phyloP scores from a whole-genome alignment of 2,888 invertebrate species.

The Limnephilus rhombicus region DNA sequence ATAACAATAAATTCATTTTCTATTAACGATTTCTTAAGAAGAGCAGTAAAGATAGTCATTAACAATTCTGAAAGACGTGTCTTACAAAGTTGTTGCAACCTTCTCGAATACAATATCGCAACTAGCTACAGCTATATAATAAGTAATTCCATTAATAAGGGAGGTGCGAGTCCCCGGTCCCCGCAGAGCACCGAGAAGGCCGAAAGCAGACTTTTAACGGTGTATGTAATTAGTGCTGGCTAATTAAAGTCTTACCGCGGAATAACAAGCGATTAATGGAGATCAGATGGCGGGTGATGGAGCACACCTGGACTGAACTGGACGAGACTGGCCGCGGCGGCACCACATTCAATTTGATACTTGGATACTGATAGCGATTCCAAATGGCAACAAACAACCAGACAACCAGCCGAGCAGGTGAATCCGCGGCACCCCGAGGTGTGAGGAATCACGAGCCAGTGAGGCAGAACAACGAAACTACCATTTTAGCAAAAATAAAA shows the following conservation, averaged over 20 bases:
- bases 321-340: neutral
- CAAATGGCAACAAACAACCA: neutral
- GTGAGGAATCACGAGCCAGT: neutral
- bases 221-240: slow-evolving; percentile 17
- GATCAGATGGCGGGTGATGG: slow-evolving; percentile 11
- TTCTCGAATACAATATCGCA: neutral
- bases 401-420: neutral
- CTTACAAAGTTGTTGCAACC: neutral
- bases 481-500: too few relatives aligned
- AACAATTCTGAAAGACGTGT: neutral
- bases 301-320: neutral
- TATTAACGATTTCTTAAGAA: too few relatives aligned
- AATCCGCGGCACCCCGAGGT: neutral
- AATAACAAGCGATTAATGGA: slow-evolving; percentile 11
- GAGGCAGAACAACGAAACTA: neutral
- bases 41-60: neutral
- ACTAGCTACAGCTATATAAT: neutral
- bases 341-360: slow-evolving; percentile 5
- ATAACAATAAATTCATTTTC: too few relatives aligned
- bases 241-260: slow-evolving; percentile 7
- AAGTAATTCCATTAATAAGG: neutral
- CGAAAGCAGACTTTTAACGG: neutral
- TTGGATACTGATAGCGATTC: neutral
- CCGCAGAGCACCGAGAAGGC: neutral
- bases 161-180: neutral